These are phyloP conservation scores for Tethea ocularis DNA, from an alignment of 2,888 invertebrate species.

Conservation along the genomic window DNA sequence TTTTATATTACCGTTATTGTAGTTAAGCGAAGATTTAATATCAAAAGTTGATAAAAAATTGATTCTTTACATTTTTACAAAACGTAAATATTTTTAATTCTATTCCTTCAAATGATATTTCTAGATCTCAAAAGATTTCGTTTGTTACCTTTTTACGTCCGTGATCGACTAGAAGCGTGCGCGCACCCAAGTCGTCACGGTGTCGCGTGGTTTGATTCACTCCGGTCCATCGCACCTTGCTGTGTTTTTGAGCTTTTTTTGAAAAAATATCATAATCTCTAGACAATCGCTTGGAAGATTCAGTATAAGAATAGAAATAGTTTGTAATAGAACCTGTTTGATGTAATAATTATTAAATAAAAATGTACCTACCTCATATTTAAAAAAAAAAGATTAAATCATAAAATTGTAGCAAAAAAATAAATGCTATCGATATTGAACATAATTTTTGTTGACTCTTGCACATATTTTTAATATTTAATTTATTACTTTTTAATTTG, in stretches of 20 bases:
- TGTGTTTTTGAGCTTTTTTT: slow-evolving; percentile 38
- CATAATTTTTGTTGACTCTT: no score
- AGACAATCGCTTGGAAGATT: neutral
- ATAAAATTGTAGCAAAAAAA: no score
- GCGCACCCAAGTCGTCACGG: slow-evolving; percentile 72
- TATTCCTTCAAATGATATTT: slow-evolving; percentile 4
- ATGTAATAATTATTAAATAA: neutral
- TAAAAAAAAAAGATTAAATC: no score
- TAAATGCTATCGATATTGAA: no score
- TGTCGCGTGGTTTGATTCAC: slow-evolving; percentile 76
- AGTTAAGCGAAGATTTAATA: neutral
- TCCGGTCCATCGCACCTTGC: slow-evolving; percentile 76
- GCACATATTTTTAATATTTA: no score
- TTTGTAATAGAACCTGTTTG: slow-evolving; percentile 8
- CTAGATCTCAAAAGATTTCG: slow-evolving; percentile 10
- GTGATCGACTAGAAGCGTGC: slow-evolving; percentile 48
- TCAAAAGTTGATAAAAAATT: neutral
- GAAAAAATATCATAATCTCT: slow-evolving; percentile 31
- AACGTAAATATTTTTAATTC: neutral
- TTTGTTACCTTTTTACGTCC: slow-evolving; percentile 23
- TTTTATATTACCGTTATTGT: neutral
- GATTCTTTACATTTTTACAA: neutral
- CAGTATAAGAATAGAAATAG: neutral
- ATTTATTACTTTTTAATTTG: no score
- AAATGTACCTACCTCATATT: neutral